A percentile compares a stretch with the other conserved stretches of the same genome.
phyloP scores from a whole-genome alignment of 2,113 vertebrate species.

The human region DNA sequence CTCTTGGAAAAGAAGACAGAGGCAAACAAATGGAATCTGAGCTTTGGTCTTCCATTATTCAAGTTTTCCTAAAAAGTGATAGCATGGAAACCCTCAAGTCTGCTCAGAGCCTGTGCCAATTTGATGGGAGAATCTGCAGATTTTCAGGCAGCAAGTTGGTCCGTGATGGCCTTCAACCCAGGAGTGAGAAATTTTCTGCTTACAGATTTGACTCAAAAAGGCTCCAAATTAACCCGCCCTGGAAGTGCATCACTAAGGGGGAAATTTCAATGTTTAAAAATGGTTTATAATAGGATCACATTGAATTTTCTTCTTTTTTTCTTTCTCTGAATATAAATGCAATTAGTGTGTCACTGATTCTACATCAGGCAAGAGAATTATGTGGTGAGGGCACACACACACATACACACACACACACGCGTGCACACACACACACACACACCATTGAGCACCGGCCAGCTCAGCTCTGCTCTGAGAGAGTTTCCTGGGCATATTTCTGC shows the following conservation, averaged over 20 bases:
- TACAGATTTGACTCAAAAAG: slow-evolving; percentile 63
- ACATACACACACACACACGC: not conserved
- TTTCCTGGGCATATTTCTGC: not conserved
- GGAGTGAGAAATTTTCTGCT: slow-evolving; percentile 71
- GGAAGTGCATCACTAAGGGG: slow-evolving; percentile 49
- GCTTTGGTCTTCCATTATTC: slow-evolving; percentile 54
- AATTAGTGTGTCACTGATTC: slow-evolving; percentile 27
- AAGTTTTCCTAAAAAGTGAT: slow-evolving; percentile 68
- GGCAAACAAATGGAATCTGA: slow-evolving; percentile 37
- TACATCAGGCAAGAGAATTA: slow-evolving; percentile 6
- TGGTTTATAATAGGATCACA: slow-evolving; percentile 45
- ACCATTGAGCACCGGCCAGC: not conserved
- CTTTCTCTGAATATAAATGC: slow-evolving; percentile 31
- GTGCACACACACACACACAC: not conserved
- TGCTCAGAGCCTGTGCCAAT: slow-evolving; percentile 37
- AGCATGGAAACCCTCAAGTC: slow-evolving; percentile 63
- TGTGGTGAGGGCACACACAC: not conserved
- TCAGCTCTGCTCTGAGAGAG: not conserved
- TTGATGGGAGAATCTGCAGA: slow-evolving; percentile 65
- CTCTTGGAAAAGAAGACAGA: slow-evolving; percentile 52
- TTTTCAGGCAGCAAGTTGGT: slow-evolving; percentile 64
- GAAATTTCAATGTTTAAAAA: slow-evolving; percentile 68
- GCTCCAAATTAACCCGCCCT: slow-evolving; percentile 61
- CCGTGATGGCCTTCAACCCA: slow-evolving; percentile 54
- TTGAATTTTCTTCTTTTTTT: not conserved